These are phyloP conservation scores for Cacoxenus indagator DNA, from an alignment of 2,888 invertebrate species.

Conservation along the genomic window DNA sequence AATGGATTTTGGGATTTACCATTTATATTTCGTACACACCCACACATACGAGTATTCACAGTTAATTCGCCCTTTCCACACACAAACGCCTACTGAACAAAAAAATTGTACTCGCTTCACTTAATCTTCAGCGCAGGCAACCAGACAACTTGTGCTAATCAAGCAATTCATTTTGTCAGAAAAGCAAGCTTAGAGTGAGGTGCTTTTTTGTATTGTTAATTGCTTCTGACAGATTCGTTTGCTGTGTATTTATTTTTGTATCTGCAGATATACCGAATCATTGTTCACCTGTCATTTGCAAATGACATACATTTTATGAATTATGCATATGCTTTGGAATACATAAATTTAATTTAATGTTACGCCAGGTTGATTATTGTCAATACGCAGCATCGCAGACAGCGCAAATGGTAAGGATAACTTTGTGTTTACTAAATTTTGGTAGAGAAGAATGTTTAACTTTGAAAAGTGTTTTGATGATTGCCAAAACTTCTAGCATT, in stretches of 20 bases:
- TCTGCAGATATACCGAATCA: neutral
- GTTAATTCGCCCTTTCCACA: too few species aligned
- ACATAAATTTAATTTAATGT: conserved; percentile 11
- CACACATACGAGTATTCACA: too few species aligned
- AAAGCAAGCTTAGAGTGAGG: neutral
- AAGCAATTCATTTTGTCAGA: conserved; percentile 39
- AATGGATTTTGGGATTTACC: too few species aligned
- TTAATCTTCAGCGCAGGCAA: neutral
- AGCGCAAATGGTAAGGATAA: too few species aligned
- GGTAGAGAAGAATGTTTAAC: too few species aligned
- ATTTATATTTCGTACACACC: too few species aligned
- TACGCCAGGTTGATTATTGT: conserved; percentile 22
- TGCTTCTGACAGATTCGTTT: conserved; percentile 2
- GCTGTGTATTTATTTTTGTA: neutral
- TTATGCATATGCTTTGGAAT: neutral
- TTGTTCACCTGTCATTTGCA: neutral
- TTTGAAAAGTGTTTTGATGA: too few species aligned
- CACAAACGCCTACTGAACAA: too few species aligned
- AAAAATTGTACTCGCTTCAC: neutral
- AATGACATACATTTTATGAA: neutral
- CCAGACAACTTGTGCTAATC: conserved; percentile 34
- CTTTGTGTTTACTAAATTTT: too few species aligned
- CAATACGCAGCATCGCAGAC: too few species aligned
- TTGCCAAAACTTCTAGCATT: too few species aligned
- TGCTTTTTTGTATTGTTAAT: neutral